Conservation (phyloP, 2,888 invertebrate species). For the Xestia sexstrigata region DNA sequence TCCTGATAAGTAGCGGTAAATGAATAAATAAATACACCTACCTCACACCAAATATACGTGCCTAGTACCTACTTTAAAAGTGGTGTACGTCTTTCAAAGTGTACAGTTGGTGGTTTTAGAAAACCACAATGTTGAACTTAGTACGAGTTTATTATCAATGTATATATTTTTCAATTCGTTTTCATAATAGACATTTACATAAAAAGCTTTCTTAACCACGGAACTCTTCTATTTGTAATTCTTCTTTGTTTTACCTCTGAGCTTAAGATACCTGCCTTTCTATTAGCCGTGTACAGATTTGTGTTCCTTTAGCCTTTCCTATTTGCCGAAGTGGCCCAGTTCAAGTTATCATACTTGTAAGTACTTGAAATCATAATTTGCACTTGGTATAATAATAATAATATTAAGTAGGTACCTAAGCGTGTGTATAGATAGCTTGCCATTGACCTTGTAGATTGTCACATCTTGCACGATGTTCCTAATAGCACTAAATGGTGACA, state of each 20-base stretch:
- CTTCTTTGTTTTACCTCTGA: no score
- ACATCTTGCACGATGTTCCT: constrained; percentile 7
- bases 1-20: background rate
- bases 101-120: background rate
- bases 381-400: background rate
- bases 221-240: no score
- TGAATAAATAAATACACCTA: background rate
- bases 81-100: background rate
- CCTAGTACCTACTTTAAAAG: background rate
- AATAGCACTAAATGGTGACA: constrained; percentile 31
- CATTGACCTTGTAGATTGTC: constrained; percentile 35
- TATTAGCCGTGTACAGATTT: background rate
- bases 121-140: background rate
- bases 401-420: background rate
- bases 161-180: background rate
- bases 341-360: background rate
- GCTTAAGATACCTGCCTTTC: no score
- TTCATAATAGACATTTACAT: background rate
- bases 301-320: background rate
- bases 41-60: background rate
- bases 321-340: background rate
- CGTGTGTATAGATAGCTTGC: background rate
- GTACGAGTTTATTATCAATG: background rate
- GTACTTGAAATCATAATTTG: background rate
- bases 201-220: background rate